These are phyloP conservation scores for Podarcis cretensis DNA, from an alignment of 2,113 vertebrate genomes.

Conservation along the genomic window DNA sequence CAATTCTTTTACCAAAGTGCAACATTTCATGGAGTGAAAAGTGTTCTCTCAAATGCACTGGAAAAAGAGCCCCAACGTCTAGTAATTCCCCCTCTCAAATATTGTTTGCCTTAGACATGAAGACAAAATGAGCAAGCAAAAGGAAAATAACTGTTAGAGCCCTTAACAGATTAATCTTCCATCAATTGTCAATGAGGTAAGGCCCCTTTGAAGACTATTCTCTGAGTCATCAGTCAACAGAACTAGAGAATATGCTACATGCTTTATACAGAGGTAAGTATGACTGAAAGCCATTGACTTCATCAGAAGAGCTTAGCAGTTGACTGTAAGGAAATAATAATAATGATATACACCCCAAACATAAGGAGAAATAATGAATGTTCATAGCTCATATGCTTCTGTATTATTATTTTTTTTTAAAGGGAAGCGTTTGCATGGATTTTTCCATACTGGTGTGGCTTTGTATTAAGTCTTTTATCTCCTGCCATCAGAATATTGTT, in stretches of 20 bases:
- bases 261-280: conserved; percentile 49
- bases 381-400: conserved; percentile 25
- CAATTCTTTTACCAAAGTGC: conserved; percentile 35
- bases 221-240: conserved; percentile 19
- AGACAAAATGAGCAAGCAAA: conserved; percentile 32
- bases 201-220: conserved; percentile 45
- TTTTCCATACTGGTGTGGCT: conserved; percentile 8
- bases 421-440: background rate
- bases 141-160: background rate
- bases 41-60: conserved; percentile 19
- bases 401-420: background rate
- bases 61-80: background rate
- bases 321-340: background rate
- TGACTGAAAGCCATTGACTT: conserved; percentile 20
- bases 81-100: background rate
- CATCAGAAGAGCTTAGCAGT: conserved; percentile 30
- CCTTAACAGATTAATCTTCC: conserved; percentile 24
- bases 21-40: conserved; percentile 33
- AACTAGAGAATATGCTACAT: conserved; percentile 33
- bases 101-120: conserved; percentile 7
- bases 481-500: conserved; percentile 65
- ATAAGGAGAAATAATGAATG: conserved; percentile 14
- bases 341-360: conserved; percentile 44
- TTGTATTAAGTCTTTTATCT: conserved; percentile 1
- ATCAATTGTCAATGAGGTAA: conserved; percentile 12